Conservation (phyloP, 1,140 invertebrate genomes). For the Drosophila grimshawi region DNA sequence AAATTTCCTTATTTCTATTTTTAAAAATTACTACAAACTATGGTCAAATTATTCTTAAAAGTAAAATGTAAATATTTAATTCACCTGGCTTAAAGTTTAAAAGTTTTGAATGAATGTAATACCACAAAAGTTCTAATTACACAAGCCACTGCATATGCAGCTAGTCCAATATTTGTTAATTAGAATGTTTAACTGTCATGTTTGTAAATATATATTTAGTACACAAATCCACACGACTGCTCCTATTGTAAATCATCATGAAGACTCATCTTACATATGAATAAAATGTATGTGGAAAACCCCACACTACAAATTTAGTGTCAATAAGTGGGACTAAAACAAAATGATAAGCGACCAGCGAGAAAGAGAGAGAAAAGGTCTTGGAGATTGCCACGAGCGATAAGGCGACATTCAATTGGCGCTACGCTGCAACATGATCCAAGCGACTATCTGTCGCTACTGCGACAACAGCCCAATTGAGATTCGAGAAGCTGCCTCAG, state of each 20-base stretch:
- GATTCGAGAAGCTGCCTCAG: constrained; percentile 15
- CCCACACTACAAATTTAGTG: constrained; percentile 34
- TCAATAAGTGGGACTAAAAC: constrained; percentile 35
- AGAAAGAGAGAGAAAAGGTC: constrained; percentile 40
- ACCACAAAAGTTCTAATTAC: no score
- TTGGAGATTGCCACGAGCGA: constrained; percentile 62
- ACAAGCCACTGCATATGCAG: background rate
- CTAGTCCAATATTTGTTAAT: constrained; percentile 36
- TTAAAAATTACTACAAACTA: no score
- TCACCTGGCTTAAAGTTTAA: no score
- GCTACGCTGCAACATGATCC: constrained; percentile 22
- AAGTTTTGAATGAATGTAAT: no score
- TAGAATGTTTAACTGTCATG: constrained; percentile 33
- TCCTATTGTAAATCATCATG: constrained; percentile 61
- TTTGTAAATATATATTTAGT: constrained; percentile 51
- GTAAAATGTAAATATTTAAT: no score
- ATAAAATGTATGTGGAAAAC: constrained; percentile 54
- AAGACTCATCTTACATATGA: constrained; percentile 25
- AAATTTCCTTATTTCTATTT: no score
- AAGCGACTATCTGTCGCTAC: constrained; percentile 11
- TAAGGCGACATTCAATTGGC: constrained; percentile 52
- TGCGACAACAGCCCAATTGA: constrained; percentile 14
- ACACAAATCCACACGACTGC: constrained; percentile 34
- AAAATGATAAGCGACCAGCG: constrained; percentile 53
- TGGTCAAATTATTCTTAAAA: no score